Base-by-base conservation (phyloP, 2,113 vertebrate genomes). In the Microcebus jonahi region DNA sequence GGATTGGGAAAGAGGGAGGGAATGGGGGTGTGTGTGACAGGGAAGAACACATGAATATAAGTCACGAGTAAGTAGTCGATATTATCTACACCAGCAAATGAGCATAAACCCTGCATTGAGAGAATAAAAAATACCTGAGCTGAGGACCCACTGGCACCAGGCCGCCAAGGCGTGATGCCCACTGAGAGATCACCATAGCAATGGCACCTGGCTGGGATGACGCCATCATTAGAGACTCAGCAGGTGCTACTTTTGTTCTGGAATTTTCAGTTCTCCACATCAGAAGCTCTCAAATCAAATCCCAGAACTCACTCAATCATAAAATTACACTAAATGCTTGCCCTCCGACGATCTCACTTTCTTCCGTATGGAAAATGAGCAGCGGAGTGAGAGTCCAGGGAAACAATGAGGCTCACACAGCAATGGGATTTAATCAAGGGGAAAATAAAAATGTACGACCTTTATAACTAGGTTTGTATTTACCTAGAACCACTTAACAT, bases 191-290 rank as follows among this genome's bases (percentile, higher is more conserved):
- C 14, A 13, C 50, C 0, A 5, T 5, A 18, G 36, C 73, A 50
- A 50, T 1, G 34, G 15, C n/a, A 27, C 2, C 59, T 21, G 10
- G n/a, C 27, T 34, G 15, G 9, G 21, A 31, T 18, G 8, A 34
- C 1, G 9, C 48, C 25, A 29, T 6, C 12, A 6, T 1, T 3
- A 5, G 48, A 79, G 10, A 3, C 48, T 1, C 2, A 23, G 20
- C 29, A 13, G 13, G 4, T 11, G 29, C 27, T 20, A 1, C 14
- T 48, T 76, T 20, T 3, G 21, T n/a, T 39, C 20, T 94, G 81
- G 17, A n/a, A 45, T 73, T 50, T 61, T 57, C 31, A 34, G 11
- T n/a, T 77, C 61, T 42, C 0, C 23, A 53, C 27, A 17, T 59
- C 3, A 25, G 71, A 77, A 29, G 9, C 29, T 65, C 59, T 68